A percentile compares a stretch with the other conserved stretches of the same genome.
Evolutionary conservation across 2,888 invertebrate genomes (phyloP).

Genomic region (Tetragonisca angustula): DNA sequence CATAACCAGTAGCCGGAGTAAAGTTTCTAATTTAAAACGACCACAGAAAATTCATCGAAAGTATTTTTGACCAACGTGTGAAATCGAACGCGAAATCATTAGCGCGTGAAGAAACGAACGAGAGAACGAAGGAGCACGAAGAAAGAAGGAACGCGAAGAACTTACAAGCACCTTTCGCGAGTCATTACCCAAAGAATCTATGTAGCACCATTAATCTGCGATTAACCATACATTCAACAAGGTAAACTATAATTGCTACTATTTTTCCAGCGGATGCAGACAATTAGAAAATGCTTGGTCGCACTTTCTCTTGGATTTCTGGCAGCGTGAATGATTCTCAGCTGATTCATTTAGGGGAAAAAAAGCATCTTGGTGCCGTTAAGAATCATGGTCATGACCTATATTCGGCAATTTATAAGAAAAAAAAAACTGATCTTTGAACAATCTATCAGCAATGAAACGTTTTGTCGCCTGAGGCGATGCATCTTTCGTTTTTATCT

Average conservation of each 20-base stretch:
- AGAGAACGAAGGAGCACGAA: neutral
- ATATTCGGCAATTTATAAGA: slow-evolving; percentile 20
- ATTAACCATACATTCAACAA: slow-evolving; percentile 42
- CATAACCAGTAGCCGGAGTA: neutral
- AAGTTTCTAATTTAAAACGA: neutral
- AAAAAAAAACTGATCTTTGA: neutral
- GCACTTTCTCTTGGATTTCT: slow-evolving; percentile 77
- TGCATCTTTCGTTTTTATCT: slow-evolving; percentile 13
- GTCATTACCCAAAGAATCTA: slow-evolving; percentile 50
- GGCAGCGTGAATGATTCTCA: slow-evolving; percentile 10
- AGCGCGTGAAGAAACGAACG: slow-evolving; percentile 22
- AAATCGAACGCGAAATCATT: slow-evolving; percentile 34
- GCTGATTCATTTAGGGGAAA: slow-evolving; percentile 25
- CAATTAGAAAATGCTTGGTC: slow-evolving; percentile 80
- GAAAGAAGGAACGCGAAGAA: slow-evolving; percentile 44
- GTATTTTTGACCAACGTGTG: slow-evolving; percentile 25
- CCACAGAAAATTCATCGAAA: slow-evolving; percentile 19
- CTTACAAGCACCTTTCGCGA: slow-evolving; percentile 40
- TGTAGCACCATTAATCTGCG: slow-evolving; percentile 25
- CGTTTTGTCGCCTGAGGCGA: neutral
- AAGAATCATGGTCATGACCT: slow-evolving; percentile 42
- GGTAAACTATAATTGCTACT: slow-evolving; percentile 58
- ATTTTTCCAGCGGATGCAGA: slow-evolving; percentile 79
- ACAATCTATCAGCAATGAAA: slow-evolving; percentile 10
- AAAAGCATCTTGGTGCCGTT: neutral